Evolutionary conservation across 2,113 vertebrate species (phyloP).

Genomic region (Alaudala cheleensis): DNA sequence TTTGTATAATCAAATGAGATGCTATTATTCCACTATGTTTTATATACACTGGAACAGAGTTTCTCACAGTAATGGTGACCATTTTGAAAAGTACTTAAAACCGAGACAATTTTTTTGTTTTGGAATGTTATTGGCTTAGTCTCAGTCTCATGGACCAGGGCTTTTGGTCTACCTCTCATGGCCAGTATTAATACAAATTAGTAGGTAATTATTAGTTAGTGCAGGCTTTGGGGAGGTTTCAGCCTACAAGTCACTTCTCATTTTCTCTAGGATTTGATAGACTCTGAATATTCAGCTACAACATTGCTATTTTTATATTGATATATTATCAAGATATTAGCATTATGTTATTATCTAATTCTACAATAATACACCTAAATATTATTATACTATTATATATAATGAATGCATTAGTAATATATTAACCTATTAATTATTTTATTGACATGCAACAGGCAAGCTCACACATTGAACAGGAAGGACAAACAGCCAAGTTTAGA

Average conservation of each 20-base stretch:
- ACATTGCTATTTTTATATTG: background rate
- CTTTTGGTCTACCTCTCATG: background rate
- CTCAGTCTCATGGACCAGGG: background rate
- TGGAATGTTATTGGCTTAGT: background rate
- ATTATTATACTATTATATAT: background rate
- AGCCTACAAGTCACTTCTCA: background rate
- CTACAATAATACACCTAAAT: background rate
- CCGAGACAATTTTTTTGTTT: background rate
- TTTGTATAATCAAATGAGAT: slow-evolving; percentile 73
- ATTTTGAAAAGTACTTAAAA: slow-evolving; percentile 23
- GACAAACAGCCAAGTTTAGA: background rate
- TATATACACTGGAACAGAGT: slow-evolving; percentile 59
- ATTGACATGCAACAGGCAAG: background rate
- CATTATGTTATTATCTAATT: background rate
- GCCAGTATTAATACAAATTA: background rate
- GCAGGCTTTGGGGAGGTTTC: background rate
- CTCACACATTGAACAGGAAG: background rate
- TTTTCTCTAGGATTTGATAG: background rate
- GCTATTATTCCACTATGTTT: slow-evolving; percentile 73
- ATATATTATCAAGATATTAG: background rate
- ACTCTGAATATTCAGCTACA: background rate
- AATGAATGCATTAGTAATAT: background rate
- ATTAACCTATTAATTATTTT: background rate
- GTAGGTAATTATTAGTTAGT: background rate
- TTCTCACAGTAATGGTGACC: slow-evolving; percentile 25